phyloP scores from a whole-genome alignment of 2,888 invertebrate species.

The Marronus borbonicus region DNA sequence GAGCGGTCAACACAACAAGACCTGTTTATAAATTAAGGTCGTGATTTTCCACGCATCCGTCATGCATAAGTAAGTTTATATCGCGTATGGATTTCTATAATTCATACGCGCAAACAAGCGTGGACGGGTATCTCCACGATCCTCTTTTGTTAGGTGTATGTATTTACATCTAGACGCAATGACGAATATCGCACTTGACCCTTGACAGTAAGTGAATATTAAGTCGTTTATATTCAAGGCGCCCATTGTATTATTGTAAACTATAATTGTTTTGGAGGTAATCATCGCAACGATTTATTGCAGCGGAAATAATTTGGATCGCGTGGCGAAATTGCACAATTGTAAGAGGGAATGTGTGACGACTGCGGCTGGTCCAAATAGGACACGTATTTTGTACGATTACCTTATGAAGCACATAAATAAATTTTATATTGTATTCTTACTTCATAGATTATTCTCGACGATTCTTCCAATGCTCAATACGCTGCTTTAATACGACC shows the following conservation, averaged over 20 bases:
- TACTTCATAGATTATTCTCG: no score
- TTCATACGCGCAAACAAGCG: neutral
- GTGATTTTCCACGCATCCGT: constrained; percentile 11
- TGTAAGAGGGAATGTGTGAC: neutral
- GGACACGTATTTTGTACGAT: no score
- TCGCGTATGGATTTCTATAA: neutral
- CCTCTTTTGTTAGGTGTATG: no score
- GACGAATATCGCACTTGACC: constrained; percentile 3
- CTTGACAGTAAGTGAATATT: constrained; percentile 6
- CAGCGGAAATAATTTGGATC: constrained; percentile 5
- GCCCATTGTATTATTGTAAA: neutral
- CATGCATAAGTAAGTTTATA: neutral
- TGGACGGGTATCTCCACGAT: no score
- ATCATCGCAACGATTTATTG: constrained; percentile 1
- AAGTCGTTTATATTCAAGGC: constrained; percentile 12
- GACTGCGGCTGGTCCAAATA: no score
- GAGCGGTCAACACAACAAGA: constrained; percentile 7
- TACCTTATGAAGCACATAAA: no score
- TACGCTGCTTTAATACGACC: no score
- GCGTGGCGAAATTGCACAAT: constrained; percentile 1
- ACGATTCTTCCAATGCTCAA: no score
- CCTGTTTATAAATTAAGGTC: constrained; percentile 25
- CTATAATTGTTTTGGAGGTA: neutral
- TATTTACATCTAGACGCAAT: neutral
- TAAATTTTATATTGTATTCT: no score